These are phyloP conservation scores for Archips xylosteana DNA, from an alignment of 2,888 invertebrate genomes.

Conservation along the genomic window DNA sequence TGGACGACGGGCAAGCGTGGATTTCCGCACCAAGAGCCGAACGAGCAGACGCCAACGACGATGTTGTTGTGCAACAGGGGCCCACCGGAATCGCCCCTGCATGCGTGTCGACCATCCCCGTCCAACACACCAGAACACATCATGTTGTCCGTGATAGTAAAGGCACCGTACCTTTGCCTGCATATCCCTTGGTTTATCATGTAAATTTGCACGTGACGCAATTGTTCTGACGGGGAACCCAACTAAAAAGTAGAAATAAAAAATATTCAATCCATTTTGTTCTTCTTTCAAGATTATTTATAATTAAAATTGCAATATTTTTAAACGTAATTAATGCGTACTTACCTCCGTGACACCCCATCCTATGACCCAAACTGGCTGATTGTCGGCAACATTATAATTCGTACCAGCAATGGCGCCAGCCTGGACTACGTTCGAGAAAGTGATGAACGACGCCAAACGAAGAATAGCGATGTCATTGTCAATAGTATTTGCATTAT, in stretches of 20 bases:
- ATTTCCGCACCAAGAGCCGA: slow-evolving; percentile 52
- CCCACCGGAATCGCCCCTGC: slow-evolving; percentile 60
- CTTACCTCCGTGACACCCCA: background rate
- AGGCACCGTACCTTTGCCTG: background rate
- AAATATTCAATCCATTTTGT: background rate
- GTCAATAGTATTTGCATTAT: background rate
- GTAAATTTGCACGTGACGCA: slow-evolving; percentile 46
- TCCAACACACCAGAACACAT: slow-evolving; percentile 60
- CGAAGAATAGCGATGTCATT: background rate
- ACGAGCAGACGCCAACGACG: slow-evolving; percentile 58
- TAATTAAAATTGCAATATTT: no score
- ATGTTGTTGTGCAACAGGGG: slow-evolving; percentile 56
- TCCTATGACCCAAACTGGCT: background rate
- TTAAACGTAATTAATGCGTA: background rate
- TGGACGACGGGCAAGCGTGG: slow-evolving; percentile 56
- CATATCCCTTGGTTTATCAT: background rate
- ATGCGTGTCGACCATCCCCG: slow-evolving; percentile 59
- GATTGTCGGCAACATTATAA: background rate
- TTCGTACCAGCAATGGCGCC: background rate
- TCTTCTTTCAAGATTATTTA: no score
- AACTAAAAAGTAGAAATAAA: background rate
- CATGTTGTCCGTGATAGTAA: slow-evolving; percentile 54
- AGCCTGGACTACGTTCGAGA: background rate
- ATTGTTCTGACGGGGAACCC: slow-evolving; percentile 46
- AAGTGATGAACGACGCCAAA: background rate